Conservation (phyloP, 2,797 vertebrate species). For the Sebastes trivittatus region DNA sequence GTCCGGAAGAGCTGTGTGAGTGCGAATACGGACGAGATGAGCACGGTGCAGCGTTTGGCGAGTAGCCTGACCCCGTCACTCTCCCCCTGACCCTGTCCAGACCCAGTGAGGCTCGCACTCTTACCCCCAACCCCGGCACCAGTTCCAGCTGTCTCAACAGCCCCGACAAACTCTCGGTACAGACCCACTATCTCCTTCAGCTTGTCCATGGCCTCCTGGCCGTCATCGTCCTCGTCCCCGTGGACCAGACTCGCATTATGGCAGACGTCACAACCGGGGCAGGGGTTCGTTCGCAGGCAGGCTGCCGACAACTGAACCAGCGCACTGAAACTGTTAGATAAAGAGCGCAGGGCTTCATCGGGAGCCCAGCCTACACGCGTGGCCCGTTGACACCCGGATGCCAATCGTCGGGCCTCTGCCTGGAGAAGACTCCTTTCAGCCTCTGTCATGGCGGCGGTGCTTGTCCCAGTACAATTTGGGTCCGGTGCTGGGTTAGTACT, state of each 20-base stretch:
- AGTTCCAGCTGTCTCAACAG: constrained; percentile 84
- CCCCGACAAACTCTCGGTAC: constrained; percentile 91
- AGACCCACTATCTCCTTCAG: constrained; percentile 88
- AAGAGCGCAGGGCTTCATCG: constrained; percentile 84
- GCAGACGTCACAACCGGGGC: constrained; percentile 84
- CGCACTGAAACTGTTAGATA: constrained; percentile 90
- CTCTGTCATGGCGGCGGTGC: constrained; percentile 82
- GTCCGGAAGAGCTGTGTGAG: constrained; percentile 92
- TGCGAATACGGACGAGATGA: constrained; percentile 92
- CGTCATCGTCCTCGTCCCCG: constrained; percentile 58
- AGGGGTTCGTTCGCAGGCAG: constrained; percentile 89
- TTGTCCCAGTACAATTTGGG: constrained; percentile 56
- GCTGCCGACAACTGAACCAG: constrained; percentile 89
- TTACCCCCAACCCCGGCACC: constrained; percentile 50
- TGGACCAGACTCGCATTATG: constrained; percentile 53
- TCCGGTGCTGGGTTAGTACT: background rate
- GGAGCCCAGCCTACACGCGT: constrained; percentile 90
- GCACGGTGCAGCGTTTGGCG: constrained; percentile 90
- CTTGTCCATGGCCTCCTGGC: constrained; percentile 83
- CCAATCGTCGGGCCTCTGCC: constrained; percentile 87
- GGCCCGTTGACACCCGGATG: constrained; percentile 91
- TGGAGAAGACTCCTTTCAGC: constrained; percentile 87
- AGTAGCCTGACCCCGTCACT: constrained; percentile 86
- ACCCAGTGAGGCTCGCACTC: constrained; percentile 44
- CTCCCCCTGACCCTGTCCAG: constrained; percentile 76